Evolutionary conservation across 2,888 invertebrate species (phyloP).

Genomic region (Cephus rjabovi): DNA sequence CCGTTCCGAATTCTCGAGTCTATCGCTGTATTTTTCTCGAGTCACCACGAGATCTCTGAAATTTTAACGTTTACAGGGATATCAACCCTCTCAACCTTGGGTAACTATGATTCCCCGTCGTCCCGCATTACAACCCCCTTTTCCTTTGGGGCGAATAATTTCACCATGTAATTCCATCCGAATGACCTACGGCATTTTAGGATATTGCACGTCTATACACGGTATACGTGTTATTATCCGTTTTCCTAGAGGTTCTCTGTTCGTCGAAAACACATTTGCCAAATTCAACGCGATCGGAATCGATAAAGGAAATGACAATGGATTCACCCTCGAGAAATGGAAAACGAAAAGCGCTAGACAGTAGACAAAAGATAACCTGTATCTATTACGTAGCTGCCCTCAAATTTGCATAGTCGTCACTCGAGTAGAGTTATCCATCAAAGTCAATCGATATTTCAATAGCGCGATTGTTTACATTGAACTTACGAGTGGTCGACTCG

Average conservation of each 20-base stretch:
- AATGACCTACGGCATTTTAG: background rate
- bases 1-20: constrained; percentile 17
- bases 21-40: constrained; percentile 36
- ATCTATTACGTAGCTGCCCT: background rate
- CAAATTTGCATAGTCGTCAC: background rate
- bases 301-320: background rate
- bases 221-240: background rate
- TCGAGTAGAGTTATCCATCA: background rate
- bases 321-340: background rate
- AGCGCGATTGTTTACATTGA: constrained; percentile 35
- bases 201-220: background rate
- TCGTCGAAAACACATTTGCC: background rate
- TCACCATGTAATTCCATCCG: background rate
- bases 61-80: background rate
- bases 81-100: constrained; percentile 9
- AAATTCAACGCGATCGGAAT: background rate
- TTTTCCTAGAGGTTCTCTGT: background rate
- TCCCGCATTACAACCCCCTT: background rate
- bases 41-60: constrained; percentile 12
- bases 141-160: background rate
- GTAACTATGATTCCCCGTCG: constrained; percentile 12
- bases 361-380: background rate
- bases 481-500: constrained; percentile 38
- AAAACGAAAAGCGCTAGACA: background rate
- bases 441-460: constrained; percentile 38